Evolutionary conservation across 2,797 vertebrate genomes (phyloP).

Genomic region (Syngnathus acus): DNA sequence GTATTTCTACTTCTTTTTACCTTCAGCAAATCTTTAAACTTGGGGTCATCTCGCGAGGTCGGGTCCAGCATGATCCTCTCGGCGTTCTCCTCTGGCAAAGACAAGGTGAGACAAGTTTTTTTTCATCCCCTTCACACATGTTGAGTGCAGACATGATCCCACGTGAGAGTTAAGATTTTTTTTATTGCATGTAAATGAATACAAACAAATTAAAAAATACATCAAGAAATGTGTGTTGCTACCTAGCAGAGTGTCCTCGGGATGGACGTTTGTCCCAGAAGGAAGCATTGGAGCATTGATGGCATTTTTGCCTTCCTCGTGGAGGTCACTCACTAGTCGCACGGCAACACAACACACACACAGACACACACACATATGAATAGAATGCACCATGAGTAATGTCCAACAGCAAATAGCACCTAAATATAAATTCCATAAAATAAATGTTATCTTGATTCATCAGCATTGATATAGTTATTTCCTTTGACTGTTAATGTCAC

Average conservation of each 20-base stretch:
- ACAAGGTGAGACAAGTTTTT: neutral
- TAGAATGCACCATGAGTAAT: too few relatives aligned
- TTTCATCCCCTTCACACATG: neutral
- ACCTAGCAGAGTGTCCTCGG: constrained; percentile 88
- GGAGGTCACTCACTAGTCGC: constrained; percentile 86
- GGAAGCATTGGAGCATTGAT: constrained; percentile 87
- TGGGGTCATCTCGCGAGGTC: constrained; percentile 81
- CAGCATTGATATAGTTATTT: neutral
- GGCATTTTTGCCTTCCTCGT: constrained; percentile 91
- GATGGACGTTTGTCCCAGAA: constrained; percentile 73
- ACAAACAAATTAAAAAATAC: too few relatives aligned
- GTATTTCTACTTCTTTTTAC: constrained; percentile 49
- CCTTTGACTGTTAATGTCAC: neutral
- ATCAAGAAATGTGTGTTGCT: constrained; percentile 21
- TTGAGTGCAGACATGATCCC: constrained; percentile 2
- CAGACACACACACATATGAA: neutral
- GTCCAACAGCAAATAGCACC: too few relatives aligned
- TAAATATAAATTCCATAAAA: too few relatives aligned
- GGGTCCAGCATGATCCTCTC: constrained; percentile 94
- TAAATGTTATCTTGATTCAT: neutral
- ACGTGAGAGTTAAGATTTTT: neutral
- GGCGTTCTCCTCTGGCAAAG: constrained; percentile 86
- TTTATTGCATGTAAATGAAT: too few relatives aligned
- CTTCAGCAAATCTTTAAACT: constrained; percentile 94
- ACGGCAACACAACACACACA: constrained; percentile 15